phyloP scores from a whole-genome alignment of 2,113 vertebrate genomes.

The Pomatostomus ruficeps region DNA sequence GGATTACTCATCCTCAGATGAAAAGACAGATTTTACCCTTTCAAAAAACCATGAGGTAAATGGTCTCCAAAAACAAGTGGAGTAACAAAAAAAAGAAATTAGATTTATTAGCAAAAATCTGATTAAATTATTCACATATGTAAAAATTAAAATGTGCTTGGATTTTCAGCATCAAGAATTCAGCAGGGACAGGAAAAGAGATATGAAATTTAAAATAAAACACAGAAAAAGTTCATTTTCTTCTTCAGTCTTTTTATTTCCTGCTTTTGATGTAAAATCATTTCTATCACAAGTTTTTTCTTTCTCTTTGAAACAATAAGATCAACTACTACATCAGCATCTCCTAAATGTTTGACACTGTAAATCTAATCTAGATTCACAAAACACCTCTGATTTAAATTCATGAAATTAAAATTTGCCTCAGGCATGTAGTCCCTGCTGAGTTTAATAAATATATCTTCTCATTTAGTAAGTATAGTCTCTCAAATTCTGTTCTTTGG shows the following conservation, averaged over 20 bases:
- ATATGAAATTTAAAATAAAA: not conserved
- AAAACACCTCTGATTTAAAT: not conserved
- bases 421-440: not conserved
- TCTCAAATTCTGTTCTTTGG: not conserved
- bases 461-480: not conserved
- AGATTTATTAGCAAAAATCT: not conserved
- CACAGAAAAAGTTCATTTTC: rapidly evolving
- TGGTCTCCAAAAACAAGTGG: not conserved
- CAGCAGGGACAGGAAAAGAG: not conserved
- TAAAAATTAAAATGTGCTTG: not conserved
- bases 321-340: not conserved
- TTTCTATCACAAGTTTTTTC: not conserved
- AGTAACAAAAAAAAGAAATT: not conserved
- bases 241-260: not conserved
- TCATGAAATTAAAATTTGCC: not conserved
- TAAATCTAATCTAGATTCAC: not conserved
- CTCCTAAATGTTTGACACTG: not conserved
- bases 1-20: not conserved
- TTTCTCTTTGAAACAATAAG: not conserved
- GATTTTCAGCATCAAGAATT: not conserved
- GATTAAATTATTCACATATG: not conserved
- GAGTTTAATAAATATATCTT: not conserved
- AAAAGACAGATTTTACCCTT: not conserved
- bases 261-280: not conserved
- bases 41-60: not conserved